Conservation (phyloP, 2,113 vertebrate genomes). For the Seriola rivoliana region DNA sequence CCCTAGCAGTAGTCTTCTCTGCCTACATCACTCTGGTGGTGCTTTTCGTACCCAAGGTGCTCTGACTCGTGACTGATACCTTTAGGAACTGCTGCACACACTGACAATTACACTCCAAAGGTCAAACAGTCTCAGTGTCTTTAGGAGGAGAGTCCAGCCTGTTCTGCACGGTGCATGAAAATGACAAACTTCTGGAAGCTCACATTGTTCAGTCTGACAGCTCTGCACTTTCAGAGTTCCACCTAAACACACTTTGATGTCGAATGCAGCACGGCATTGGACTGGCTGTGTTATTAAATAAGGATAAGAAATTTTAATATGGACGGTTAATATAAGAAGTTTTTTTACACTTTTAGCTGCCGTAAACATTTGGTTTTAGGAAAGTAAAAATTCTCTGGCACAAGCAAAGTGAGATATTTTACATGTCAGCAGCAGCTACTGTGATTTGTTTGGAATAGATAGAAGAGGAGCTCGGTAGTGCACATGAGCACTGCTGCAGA, state of each 20-base stretch:
- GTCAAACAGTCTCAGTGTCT: conserved; percentile 26
- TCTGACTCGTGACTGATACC: conserved; percentile 13
- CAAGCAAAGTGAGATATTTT: conserved; percentile 35
- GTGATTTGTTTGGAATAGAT: conserved; percentile 31
- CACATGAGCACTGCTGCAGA: conserved; percentile 1
- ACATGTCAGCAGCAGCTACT: conserved; percentile 15
- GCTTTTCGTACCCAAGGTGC: conserved; percentile 95
- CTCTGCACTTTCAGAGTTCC: neutral
- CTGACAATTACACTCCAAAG: conserved; percentile 9
- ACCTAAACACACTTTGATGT: neutral
- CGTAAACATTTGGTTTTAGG: conserved; percentile 8
- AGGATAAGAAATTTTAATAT: neutral
- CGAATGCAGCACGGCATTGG: neutral
- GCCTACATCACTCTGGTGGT: conserved; percentile 97
- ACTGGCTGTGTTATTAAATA: neutral
- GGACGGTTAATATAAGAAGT: neutral
- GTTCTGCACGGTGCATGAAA: neutral
- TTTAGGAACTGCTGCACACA: conserved; percentile 9
- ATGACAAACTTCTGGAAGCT: neutral
- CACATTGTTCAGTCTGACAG: neutral
- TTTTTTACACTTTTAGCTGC: conserved; percentile 6
- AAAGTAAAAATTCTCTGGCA: neutral
- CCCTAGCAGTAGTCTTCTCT: conserved; percentile 94
- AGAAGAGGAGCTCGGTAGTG: neutral
- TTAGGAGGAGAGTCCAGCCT: conserved; percentile 6